A percentile compares a stretch with the other conserved stretches of the same genome.
Evolutionary conservation across 1,140 invertebrate species (phyloP).

Genomic region (Yoshiicerus persimilis): DNA sequence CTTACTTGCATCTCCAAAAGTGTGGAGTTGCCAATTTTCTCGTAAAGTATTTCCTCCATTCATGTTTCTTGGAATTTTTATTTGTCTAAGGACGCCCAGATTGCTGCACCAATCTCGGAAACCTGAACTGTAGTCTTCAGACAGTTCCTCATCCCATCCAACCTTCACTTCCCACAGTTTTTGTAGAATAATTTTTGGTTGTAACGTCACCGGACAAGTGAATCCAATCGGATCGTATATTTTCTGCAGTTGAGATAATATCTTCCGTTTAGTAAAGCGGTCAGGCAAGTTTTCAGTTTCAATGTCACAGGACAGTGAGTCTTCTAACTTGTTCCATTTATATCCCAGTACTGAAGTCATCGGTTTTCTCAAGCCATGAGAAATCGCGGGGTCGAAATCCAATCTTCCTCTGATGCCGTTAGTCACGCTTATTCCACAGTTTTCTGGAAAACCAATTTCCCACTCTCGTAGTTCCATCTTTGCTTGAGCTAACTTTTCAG

Average conservation of each 20-base stretch:
- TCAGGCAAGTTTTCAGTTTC: no score
- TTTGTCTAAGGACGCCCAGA: neutral
- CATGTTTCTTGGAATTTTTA: neutral
- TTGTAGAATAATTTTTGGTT: neutral
- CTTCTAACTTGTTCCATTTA: no score
- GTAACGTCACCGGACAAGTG: neutral
- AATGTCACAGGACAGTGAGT: no score
- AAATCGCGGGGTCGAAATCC: no score
- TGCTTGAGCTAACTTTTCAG: no score
- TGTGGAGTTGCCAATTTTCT: neutral
- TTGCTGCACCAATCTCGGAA: neutral
- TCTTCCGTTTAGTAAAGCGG: no score
- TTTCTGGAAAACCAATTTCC: neutral
- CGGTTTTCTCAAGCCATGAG: no score
- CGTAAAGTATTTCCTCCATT: neutral
- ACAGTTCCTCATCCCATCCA: neutral
- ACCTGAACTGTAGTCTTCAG: no score
- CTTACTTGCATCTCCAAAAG: neutral
- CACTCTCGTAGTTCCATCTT: neutral
- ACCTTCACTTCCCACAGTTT: neutral
- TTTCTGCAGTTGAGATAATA: neutral
- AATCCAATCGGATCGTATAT: neutral
- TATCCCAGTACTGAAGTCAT: no score
- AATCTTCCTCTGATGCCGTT: no score
- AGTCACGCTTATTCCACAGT: no score